These are phyloP conservation scores for Ditylenchus weischeri DNA, from an alignment of 2,888 invertebrate genomes.

Conservation along the genomic window DNA sequence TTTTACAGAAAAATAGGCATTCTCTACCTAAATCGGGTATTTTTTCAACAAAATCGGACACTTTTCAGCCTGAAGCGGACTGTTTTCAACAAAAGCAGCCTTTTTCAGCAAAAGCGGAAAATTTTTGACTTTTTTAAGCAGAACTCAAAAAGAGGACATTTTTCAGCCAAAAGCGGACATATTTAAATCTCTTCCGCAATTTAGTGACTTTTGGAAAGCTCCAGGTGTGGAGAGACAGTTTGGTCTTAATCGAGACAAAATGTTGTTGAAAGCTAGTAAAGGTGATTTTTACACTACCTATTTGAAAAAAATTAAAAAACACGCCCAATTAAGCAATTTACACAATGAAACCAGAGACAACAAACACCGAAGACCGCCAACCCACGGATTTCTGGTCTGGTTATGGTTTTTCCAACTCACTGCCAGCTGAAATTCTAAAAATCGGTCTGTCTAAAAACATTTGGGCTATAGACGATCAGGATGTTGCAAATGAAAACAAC, in stretches of 20 bases:
- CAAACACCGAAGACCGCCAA: conserved; percentile 19
- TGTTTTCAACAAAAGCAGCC: no score
- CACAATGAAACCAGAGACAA: background rate
- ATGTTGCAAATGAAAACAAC: background rate
- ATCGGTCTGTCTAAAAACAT: conserved; percentile 15
- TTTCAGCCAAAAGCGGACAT: no score
- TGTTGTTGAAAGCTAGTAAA: conserved; percentile 43
- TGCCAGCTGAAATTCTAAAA: conserved; percentile 53
- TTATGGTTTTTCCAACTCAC: conserved; percentile 52
- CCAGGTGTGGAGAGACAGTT: conserved; percentile 36
- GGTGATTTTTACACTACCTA: conserved; percentile 13
- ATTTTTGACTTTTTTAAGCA: no score
- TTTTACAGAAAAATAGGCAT: no score
- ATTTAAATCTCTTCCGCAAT: no score
- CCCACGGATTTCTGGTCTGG: conserved; percentile 53
- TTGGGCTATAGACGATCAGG: conserved; percentile 1
- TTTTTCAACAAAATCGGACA: no score
- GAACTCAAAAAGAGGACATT: no score
- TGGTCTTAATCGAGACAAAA: conserved; percentile 40
- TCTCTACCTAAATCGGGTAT: no score
- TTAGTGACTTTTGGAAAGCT: conserved; percentile 41
- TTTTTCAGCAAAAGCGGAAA: no score
- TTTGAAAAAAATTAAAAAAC: background rate
- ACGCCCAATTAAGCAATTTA: conserved; percentile 28
- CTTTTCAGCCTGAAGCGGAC: no score